Evolutionary conservation across 2,113 vertebrate species (phyloP).

Genomic region (Eudyptes chrysolophus): DNA sequence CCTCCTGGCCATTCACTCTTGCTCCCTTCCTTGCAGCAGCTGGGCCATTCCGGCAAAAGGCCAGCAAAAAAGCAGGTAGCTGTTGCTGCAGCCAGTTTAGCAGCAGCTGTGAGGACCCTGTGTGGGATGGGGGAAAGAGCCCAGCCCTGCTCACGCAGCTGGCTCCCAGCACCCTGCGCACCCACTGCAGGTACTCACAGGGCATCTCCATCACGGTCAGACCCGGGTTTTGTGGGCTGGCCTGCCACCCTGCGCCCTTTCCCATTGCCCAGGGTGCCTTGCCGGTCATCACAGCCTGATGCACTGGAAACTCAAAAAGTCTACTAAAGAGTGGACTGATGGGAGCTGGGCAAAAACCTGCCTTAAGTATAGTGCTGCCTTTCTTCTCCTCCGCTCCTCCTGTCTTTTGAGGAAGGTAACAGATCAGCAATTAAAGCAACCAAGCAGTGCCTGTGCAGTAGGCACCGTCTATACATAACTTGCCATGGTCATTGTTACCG

Average conservation of each 20-base stretch:
- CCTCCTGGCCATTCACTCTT: neutral
- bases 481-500: neutral
- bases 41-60: neutral
- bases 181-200: rapidly evolving
- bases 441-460: neutral
- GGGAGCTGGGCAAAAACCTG: neutral
- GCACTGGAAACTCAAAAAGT: neutral
- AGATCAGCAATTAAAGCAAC: conserved; percentile 40
- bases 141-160: neutral
- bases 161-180: neutral
- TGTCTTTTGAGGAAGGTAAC: neutral
- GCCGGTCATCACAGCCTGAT: neutral
- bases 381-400: neutral
- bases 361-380: neutral
- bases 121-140: rapidly evolving
- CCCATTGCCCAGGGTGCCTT: neutral
- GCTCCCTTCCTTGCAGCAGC: neutral
- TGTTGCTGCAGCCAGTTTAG: neutral
- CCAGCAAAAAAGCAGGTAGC: neutral
- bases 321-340: neutral
- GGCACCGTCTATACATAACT: neutral
- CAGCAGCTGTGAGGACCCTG: too few relatives aligned
- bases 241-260: rapidly evolving
- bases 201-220: rapidly evolving
- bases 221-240: neutral